phyloP scores from a whole-genome alignment of 1,140 invertebrate species.

The Microplitis demolitor region DNA sequence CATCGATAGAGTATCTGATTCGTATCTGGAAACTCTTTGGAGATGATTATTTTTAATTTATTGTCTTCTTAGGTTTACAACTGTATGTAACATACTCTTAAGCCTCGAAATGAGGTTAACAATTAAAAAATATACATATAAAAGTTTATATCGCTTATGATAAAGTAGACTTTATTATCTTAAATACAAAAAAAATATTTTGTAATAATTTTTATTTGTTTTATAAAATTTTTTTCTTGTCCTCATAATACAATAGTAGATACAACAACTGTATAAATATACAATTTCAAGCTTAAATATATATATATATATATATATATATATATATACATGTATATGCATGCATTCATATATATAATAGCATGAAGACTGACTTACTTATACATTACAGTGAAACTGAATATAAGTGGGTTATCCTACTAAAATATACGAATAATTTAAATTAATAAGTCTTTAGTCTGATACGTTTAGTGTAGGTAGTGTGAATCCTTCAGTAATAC shows the following conservation, averaged over 20 bases:
- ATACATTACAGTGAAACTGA: neutral
- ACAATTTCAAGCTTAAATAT: neutral
- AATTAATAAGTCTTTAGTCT: slow-evolving; percentile 5
- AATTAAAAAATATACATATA: no score
- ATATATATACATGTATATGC: neutral
- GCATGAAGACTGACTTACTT: neutral
- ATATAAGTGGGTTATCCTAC: slow-evolving; percentile 4
- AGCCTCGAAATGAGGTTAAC: no score
- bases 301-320: neutral
- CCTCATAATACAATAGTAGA: no score
- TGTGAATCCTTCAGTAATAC: slow-evolving; percentile 6
- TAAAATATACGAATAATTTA: neutral
- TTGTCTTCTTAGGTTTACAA: neutral
- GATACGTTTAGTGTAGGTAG: neutral
- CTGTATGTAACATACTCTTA: no score
- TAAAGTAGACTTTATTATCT: no score
- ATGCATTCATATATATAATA: neutral
- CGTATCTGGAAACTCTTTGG: neutral
- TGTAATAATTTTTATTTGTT: no score
- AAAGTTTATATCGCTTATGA: no score
- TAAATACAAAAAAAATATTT: no score
- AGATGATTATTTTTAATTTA: neutral
- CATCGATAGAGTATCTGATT: neutral
- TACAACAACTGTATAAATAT: neutral
- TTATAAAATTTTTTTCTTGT: no score